Percentiles rank a stretch among this genome's conserved stretches.
These are phyloP conservation scores for Ceramica pisi DNA, from an alignment of 2,888 invertebrate genomes.

Conservation along the genomic window DNA sequence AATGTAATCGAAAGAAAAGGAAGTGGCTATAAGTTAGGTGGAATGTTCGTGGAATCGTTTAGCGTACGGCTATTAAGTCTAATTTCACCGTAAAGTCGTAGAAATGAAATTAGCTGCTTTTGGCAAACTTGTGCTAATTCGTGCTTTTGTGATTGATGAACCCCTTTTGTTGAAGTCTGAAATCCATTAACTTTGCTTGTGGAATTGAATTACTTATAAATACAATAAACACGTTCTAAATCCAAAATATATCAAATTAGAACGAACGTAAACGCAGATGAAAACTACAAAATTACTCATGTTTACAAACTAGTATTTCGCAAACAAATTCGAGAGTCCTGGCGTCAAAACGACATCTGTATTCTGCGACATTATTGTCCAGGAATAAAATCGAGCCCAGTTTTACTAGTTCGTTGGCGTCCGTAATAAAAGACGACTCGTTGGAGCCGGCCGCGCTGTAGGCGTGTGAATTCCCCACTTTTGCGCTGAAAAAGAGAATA, in stretches of 20 bases:
- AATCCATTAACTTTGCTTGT: constrained; percentile 26
- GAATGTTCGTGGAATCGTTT: constrained; percentile 39
- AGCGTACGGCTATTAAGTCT: constrained; percentile 36
- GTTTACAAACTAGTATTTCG: constrained; percentile 41
- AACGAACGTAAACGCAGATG: neutral
- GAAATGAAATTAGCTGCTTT: constrained; percentile 46
- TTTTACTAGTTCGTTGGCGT: constrained; percentile 68
- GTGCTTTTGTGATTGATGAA: constrained; percentile 46
- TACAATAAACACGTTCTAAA: neutral
- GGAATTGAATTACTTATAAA: constrained; percentile 17
- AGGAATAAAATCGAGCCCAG: constrained; percentile 62
- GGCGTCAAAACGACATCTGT: constrained; percentile 47
- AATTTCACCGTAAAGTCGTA: constrained; percentile 31
- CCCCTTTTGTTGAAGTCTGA: constrained; percentile 26
- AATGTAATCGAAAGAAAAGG: constrained; percentile 41
- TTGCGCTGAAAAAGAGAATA: constrained; percentile 72
- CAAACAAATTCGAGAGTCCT: constrained; percentile 15
- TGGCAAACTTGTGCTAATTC: constrained; percentile 31
- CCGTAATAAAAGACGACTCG: constrained; percentile 71
- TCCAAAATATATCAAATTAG: constrained; percentile 12
- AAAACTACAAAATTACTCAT: constrained; percentile 19
- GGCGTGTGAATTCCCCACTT: constrained; percentile 74
- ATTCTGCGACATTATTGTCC: constrained; percentile 56
- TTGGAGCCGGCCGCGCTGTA: constrained; percentile 64
- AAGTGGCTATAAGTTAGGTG: constrained; percentile 47